Evolutionary conservation across 2,797 vertebrate species (phyloP).

Genomic region (Oophaga sylvatica): DNA sequence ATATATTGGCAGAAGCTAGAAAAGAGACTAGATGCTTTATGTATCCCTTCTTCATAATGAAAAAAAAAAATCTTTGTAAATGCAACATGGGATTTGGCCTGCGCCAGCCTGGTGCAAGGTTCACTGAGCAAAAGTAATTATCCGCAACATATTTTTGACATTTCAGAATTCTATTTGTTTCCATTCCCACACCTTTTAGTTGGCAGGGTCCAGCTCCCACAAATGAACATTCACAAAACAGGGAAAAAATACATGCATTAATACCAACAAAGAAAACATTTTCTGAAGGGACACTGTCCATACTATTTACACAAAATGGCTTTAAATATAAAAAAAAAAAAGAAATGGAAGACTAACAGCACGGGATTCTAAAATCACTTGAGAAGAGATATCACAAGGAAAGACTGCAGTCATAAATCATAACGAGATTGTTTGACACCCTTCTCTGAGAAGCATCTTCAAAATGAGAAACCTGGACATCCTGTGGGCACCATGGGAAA

Average conservation of each 20-base stretch:
- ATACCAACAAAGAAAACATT: conserved; percentile 28
- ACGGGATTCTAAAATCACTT: conserved; percentile 37
- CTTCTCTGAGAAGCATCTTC: neutral
- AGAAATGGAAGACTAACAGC: neutral
- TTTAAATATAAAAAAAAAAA: neutral
- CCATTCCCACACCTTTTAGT: conserved; percentile 42
- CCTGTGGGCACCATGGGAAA: neutral
- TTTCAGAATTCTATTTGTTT: conserved; percentile 55
- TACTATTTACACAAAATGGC: neutral
- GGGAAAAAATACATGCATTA: neutral
- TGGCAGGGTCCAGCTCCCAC: conserved; percentile 30
- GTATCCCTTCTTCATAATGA: neutral
- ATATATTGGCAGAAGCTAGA: neutral
- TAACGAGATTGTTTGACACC: conserved; percentile 32
- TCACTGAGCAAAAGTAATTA: conserved; percentile 59
- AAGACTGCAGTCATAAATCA: conserved; percentile 47
- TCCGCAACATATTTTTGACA: conserved; percentile 52
- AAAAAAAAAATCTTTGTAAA: conserved; percentile 30
- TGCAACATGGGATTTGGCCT: conserved; percentile 33
- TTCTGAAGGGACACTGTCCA: conserved; percentile 9
- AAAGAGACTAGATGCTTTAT: neutral
- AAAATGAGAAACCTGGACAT: conserved; percentile 17
- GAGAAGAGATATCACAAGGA: conserved; percentile 1
- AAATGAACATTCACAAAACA: conserved; percentile 17
- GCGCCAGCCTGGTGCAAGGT: conserved; percentile 34